phyloP scores from a whole-genome alignment of 2,797 vertebrate genomes.

The Halcyon smyrnensis region DNA sequence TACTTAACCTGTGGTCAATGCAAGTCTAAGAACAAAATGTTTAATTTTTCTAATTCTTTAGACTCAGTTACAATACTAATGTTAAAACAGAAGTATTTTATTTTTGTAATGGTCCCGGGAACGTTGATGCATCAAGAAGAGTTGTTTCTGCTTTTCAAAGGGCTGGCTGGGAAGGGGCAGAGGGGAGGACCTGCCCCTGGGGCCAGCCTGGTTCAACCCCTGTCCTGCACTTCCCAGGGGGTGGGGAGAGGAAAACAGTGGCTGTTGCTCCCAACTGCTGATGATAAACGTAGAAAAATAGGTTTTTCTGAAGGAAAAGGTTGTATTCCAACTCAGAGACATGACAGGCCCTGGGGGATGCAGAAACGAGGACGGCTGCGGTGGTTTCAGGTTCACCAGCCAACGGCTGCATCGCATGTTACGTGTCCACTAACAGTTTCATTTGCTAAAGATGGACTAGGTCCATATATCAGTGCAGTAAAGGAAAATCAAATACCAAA shows the following conservation, averaged over 20 bases:
- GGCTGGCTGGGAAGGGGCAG: not conserved
- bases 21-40: not conserved
- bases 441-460: not conserved
- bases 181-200: not conserved
- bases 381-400: not conserved
- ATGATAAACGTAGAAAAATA: fast-evolving
- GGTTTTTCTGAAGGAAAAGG: fast-evolving
- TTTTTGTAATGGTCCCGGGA: constrained; percentile 53
- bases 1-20: not conserved
- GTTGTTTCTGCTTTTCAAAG: not conserved
- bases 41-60: constrained; percentile 19
- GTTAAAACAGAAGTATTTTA: constrained; percentile 49
- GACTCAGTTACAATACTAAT: not conserved
- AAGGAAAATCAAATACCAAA: not conserved
- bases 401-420: not conserved
- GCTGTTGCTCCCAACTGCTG: fast-evolving
- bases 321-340: not conserved
- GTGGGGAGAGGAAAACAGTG: not conserved
- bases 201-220: not conserved
- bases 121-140: fast-evolving
- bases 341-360: not conserved
- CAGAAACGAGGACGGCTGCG: fast-evolving
- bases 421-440: not conserved
- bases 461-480: not conserved
- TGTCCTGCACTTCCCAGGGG: fast-evolving